A percentile compares a stretch with the other conserved stretches of the same genome.
These are phyloP conservation scores for Sebastes kiyomatsui DNA, from an alignment of 2,797 vertebrate genomes.

Conservation along the genomic window DNA sequence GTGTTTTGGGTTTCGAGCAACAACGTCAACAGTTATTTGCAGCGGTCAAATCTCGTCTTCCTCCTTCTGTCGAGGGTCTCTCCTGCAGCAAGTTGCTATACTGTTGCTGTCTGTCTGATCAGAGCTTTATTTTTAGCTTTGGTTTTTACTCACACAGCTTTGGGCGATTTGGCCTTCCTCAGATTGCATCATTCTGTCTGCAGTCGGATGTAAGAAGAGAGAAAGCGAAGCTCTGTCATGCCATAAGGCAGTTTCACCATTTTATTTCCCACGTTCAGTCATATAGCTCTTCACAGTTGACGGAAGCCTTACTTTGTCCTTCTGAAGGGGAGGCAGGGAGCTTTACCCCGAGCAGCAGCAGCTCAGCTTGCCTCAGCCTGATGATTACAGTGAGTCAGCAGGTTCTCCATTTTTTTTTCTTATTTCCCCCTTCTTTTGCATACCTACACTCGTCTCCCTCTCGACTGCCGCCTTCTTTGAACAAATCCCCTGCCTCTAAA, in stretches of 20 bases:
- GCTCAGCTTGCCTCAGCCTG: constrained; percentile 47
- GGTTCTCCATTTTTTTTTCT: constrained; percentile 40
- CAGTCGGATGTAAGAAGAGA: constrained; percentile 24
- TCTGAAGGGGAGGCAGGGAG: constrained; percentile 67
- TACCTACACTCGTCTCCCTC: constrained; percentile 35
- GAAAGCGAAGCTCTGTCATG: constrained; percentile 38
- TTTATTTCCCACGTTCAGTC: constrained; percentile 43
- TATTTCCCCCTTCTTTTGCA: constrained; percentile 26
- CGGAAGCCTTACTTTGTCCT: constrained; percentile 65
- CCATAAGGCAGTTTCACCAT: constrained; percentile 25
- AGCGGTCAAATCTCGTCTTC: not conserved
- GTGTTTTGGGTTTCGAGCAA: not conserved
- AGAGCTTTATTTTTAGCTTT: constrained; percentile 46
- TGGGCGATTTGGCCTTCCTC: constrained; percentile 40
- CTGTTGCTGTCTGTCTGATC: constrained; percentile 30
- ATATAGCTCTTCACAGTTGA: constrained; percentile 20
- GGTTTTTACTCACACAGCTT: constrained; percentile 45
- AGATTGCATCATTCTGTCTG: constrained; percentile 60
- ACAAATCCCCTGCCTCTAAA: constrained; percentile 55
- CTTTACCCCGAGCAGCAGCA: constrained; percentile 45
- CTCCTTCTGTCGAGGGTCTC: not conserved
- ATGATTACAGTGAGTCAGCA: constrained; percentile 83
- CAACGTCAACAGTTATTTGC: constrained; percentile 1
- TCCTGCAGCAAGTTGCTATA: constrained; percentile 16
- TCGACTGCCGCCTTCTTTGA: constrained; percentile 35